These are phyloP conservation scores for Geodia barretti DNA, from an alignment of 37 sponge, comb jelly and placozoan species.

Conservation along the genomic window DNA sequence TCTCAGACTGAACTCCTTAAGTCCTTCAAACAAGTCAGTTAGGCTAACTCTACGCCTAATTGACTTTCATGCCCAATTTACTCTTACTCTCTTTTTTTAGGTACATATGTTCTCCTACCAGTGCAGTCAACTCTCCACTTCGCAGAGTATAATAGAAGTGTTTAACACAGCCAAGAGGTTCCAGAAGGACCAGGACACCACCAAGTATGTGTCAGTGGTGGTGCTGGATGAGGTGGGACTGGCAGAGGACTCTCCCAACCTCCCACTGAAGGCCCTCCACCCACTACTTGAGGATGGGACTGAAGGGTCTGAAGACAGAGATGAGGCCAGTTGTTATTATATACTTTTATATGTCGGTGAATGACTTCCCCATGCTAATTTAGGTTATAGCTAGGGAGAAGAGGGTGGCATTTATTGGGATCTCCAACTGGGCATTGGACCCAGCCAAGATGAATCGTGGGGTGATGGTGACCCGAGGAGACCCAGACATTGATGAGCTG, in stretches of 20 bases:
- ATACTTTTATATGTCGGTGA: not conserved
- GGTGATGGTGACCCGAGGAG: constrained; percentile 81
- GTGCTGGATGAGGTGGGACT: constrained; percentile 91
- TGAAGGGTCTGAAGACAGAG: constrained; percentile 11
- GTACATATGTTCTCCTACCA: constrained; percentile 73
- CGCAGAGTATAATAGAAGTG: constrained; percentile 68
- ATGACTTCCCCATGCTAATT: not conserved
- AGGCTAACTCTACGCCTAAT: not conserved
- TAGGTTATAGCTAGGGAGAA: constrained; percentile 44
- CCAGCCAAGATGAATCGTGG: constrained; percentile 98
- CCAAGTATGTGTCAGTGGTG: constrained; percentile 62
- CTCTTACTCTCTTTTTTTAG: constrained; percentile 18
- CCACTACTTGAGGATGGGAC: constrained; percentile 87
- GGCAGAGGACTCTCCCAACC: constrained; percentile 83
- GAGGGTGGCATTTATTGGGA: constrained; percentile 87
- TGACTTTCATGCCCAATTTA: too few relatives aligned
- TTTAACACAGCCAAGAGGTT: constrained; percentile 53
- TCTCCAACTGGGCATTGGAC: constrained; percentile 97
- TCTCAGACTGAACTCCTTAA: constrained; percentile 18
- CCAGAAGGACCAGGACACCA: constrained; percentile 43
- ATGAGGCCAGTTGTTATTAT: not conserved
- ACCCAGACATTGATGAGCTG: constrained; percentile 75
- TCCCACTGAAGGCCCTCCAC: constrained; percentile 88
- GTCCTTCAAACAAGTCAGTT: constrained; percentile 50
- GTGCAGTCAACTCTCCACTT: constrained; percentile 84